Evolutionary conservation across 2,797 vertebrate species (phyloP), one percentile per base, ranked within the genome.

Genomic region (Triplophysa yarkandensis): DNA sequence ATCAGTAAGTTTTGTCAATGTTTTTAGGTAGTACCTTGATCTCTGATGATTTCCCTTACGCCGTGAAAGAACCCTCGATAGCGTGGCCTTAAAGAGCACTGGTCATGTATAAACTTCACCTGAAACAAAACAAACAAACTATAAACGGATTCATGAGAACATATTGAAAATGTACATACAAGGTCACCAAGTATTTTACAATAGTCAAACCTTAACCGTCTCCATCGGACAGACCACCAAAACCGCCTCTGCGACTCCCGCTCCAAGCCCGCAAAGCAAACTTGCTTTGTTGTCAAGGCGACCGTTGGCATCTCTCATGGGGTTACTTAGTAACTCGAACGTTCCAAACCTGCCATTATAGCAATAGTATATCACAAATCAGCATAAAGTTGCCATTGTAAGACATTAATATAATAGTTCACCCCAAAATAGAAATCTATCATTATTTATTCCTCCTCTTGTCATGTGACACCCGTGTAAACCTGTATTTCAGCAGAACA

Each of bases 71-170:
- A 94, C 32, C 93, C 94, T 83, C 90, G 81, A 84, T 93, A 94
- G 6, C 91, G 90, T 65, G 93, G 93, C 39, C 85, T 85, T 54
- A 92, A 86, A 23, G 93, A 93, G 71, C 91, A 91, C 86, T 93
- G 93, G 86, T 94, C 94, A 41, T 93, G 92, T 83, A 95, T 94
- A 83, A 95, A 77, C 88, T 94, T 95, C 63, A 94, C 93, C 94
- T 95, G 82, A 46, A 63, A 23, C 16, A 14, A 17, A 30, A 61
- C 55, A n/a, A 11, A 19, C 10, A 16, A n/a, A n/a, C n/a, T n/a
- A n/a, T n/a, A n/a, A n/a, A n/a, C n/a, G n/a, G n/a, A n/a, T n/a
- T n/a, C n/a, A n/a, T n/a, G n/a, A n/a, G n/a, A n/a, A n/a, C n/a
- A n/a, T n/a, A n/a, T n/a, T n/a, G n/a, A n/a, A n/a, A n/a, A n/a